Conservation (phyloP, 1,140 invertebrate species). For the Psilanteris sp. region DNA sequence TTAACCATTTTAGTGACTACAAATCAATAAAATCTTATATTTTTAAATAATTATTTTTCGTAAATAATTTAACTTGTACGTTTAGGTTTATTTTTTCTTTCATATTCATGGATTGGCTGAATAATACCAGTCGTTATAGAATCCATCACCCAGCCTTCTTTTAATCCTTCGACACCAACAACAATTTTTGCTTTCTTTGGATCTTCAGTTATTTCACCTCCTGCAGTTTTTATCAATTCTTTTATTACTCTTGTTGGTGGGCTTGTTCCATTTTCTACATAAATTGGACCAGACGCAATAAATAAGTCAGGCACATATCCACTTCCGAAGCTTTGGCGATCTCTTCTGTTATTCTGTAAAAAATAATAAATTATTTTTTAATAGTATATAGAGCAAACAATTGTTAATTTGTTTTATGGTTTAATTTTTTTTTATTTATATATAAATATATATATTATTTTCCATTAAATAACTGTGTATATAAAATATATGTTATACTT, state of each 20-base stretch:
- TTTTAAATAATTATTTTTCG: too few species aligned
- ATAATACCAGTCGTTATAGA: constrained; percentile 75
- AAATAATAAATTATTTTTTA: constrained; percentile 5
- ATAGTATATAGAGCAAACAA: too few species aligned
- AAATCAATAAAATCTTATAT: too few species aligned
- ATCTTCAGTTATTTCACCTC: constrained; percentile 72
- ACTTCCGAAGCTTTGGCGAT: constrained; percentile 74
- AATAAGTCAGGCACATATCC: constrained; percentile 75
- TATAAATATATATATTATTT: too few species aligned
- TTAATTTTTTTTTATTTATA: too few species aligned
- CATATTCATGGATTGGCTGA: constrained; percentile 51
- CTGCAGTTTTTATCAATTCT: constrained; percentile 75
- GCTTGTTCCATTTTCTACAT: constrained; percentile 68
- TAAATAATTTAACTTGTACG: too few species aligned
- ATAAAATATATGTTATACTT: too few species aligned
- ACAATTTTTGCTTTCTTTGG: constrained; percentile 67
- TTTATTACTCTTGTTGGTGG: constrained; percentile 68
- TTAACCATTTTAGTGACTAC: too few species aligned
- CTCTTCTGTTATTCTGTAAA: constrained; percentile 73
- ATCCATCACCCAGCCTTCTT: constrained; percentile 76
- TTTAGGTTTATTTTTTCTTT: background rate
- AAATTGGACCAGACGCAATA: constrained; percentile 71
- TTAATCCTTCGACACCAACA: constrained; percentile 68
- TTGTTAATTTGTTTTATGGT: too few species aligned
- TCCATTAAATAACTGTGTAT: too few species aligned